Evolutionary conservation across 1,140 invertebrate genomes (phyloP).

Genomic region (Calephelis nemesis): DNA sequence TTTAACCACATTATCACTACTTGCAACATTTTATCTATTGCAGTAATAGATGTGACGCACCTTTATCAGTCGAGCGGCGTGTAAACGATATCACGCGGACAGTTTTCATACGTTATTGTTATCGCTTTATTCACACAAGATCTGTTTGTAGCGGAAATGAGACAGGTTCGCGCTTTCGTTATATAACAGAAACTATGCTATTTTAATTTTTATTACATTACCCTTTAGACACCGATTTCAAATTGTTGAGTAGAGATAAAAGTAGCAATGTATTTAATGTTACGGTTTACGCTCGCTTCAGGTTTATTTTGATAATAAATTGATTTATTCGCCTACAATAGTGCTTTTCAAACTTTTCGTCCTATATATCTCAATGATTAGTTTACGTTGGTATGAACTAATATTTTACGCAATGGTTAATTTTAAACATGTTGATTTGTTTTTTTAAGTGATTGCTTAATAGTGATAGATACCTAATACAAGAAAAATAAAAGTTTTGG

Average conservation of each 20-base stretch:
- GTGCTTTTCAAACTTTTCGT: no score
- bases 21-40: background rate
- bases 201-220: constrained; percentile 17
- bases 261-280: constrained; percentile 16
- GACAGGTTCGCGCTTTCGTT: constrained; percentile 30
- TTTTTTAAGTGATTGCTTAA: no score
- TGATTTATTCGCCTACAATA: constrained; percentile 6
- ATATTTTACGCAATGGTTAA: no score
- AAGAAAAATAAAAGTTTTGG: no score
- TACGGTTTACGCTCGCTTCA: constrained; percentile 10
- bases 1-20: background rate
- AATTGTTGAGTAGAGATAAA: constrained; percentile 11
- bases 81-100: constrained; percentile 30
- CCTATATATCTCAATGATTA: no score
- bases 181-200: constrained; percentile 24
- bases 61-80: constrained; percentile 24
- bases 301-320: constrained; percentile 14
- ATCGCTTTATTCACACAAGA: constrained; percentile 34
- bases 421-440: no score
- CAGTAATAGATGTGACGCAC: constrained; percentile 26
- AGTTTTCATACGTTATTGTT: constrained; percentile 33
- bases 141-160: constrained; percentile 30
- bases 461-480: no score
- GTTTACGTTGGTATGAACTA: no score
- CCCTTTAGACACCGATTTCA: constrained; percentile 13